These are phyloP conservation scores for Teinopalpus imperialis DNA, from an alignment of 2,888 invertebrate genomes.

Conservation along the genomic window DNA sequence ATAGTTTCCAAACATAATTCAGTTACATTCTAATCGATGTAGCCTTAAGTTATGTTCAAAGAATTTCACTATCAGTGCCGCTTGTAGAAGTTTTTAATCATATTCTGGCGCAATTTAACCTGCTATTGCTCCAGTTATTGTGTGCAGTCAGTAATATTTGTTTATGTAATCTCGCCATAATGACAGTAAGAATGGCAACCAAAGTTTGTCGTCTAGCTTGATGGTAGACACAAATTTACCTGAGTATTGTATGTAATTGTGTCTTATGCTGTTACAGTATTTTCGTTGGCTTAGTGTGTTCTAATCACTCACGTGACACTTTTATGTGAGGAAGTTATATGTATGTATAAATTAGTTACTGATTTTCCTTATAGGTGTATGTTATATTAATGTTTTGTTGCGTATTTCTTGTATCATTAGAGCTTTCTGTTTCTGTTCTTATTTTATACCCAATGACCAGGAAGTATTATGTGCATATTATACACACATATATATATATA, in stretches of 20 bases:
- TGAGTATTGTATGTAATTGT: conserved; percentile 11
- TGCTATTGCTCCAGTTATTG: conserved; percentile 32
- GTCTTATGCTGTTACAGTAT: conserved; percentile 7
- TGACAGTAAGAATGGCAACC: conserved; percentile 10
- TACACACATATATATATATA: too few relatives aligned
- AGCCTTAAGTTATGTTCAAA: too few relatives aligned
- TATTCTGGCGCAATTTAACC: conserved; percentile 29
- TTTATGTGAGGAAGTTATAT: conserved; percentile 4
- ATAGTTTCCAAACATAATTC: too few relatives aligned
- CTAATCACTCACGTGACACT: neutral
- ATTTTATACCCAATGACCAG: too few relatives aligned
- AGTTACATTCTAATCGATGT: too few relatives aligned
- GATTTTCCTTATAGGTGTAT: conserved; percentile 1
- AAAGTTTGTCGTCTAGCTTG: conserved; percentile 11
- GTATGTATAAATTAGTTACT: neutral
- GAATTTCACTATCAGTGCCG: conserved; percentile 32
- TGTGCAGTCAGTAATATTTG: conserved; percentile 26
- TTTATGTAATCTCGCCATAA: conserved; percentile 18
- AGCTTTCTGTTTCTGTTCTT: too few relatives aligned
- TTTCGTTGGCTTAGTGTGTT: neutral
- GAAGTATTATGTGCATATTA: too few relatives aligned
- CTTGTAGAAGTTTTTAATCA: conserved; percentile 32
- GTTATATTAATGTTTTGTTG: neutral
- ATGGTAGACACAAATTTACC: conserved; percentile 12
- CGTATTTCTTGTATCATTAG: neutral